Base-by-base conservation (phyloP, 1,140 invertebrate genomes). In the Megalopta genalis region DNA sequence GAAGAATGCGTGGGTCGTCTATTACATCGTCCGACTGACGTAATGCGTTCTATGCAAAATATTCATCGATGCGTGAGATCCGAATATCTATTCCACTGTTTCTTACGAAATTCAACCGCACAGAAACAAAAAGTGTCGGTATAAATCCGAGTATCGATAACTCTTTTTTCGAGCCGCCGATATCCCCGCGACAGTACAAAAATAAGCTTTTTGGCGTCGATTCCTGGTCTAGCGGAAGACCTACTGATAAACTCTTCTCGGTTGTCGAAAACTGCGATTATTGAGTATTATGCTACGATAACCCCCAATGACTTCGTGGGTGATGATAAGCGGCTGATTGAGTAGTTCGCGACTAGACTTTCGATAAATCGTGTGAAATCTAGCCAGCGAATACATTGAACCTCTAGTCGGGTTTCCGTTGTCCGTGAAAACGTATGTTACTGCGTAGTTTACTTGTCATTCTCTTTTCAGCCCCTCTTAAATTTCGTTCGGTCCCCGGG, bases 271-370 rank as follows among this genome's bases (percentile, higher is more conserved):
- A 74, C 67, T 75, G 60, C 73, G 63, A 49, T 59, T 25, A 78
- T 12, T 25, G 39, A 12, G 37, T 42, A 82, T 78, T 70, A 18
- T 39, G 6, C 42, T 16, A 16, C 5, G 84, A 86, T 86, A 85
- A 86, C 72, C 80, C 23, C 60, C 4, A n/a, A 9, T 49, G 52
- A 37, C 67, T 80, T 76, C 54, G 32, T 25, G 37, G 1, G 42
- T 46, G 8, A 46, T 25, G 71, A 86, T 84, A 85, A 86, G 23
- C 23, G 12, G 16, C 75, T 12, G 25, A 25, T 27, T 84, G 54
- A 32, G 32, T 62, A 63, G n/a, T 52, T 49, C 16, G 64, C 39
- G 60, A 59, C 32, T 32, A 57, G 57, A 59, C 25, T 12, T 0
- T 46, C 12, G 72, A 81, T 70, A 81, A 62, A 32, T 46, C 14